A percentile compares a stretch with the other conserved stretches of the same genome.
Conservation (phyloP, 2,888 invertebrate species). For the Acholoe squamosa region DNA sequence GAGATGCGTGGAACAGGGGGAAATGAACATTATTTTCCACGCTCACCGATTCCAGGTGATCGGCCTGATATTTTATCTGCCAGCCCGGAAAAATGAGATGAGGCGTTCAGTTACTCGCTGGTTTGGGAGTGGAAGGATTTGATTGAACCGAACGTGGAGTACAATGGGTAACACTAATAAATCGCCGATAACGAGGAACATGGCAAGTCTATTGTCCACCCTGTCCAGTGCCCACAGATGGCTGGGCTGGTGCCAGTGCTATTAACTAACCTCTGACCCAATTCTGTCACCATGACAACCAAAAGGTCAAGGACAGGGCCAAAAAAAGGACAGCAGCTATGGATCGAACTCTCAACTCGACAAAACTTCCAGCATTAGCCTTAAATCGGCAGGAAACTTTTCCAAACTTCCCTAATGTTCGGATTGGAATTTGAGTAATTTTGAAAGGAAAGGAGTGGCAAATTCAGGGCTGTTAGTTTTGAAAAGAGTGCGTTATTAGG, state of each 20-base stretch:
- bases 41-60: background rate
- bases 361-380: background rate
- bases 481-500: background rate
- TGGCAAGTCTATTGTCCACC: conserved; percentile 25
- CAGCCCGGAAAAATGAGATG: background rate
- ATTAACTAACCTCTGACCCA: conserved; percentile 15
- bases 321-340: background rate
- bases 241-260: background rate
- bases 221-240: background rate
- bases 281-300: background rate
- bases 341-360: background rate
- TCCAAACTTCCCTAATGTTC: background rate
- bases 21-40: conserved; percentile 21
- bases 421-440: background rate
- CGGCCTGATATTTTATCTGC: background rate
- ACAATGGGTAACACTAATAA: background rate
- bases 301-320: background rate
- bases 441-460: background rate
- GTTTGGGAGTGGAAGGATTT: background rate
- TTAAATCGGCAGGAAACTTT: background rate
- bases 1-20: background rate
- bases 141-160: background rate
- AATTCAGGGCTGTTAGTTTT: background rate
- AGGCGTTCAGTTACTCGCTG: conserved; percentile 16
- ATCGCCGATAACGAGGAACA: background rate